phyloP scores from a whole-genome alignment of 2,797 vertebrate species.

The Thamnophis elegans region DNA sequence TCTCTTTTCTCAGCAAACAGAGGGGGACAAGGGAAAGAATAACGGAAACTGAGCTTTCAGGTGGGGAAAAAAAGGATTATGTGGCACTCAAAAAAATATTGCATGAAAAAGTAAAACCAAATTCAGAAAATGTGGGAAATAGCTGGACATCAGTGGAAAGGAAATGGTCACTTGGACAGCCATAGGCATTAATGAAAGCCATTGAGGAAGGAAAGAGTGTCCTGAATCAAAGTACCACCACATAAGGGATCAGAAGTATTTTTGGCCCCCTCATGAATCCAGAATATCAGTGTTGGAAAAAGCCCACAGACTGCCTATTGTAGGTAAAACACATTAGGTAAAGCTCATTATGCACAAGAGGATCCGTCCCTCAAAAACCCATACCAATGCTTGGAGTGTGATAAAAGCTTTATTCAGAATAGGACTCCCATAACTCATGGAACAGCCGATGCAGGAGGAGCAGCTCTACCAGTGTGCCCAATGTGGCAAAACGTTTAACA shows the following conservation, averaged over 20 bases:
- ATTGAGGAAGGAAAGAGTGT: too few relatives aligned
- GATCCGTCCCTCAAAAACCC: background rate
- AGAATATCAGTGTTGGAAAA: background rate
- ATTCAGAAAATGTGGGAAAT: too few relatives aligned
- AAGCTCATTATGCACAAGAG: background rate
- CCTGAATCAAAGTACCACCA: too few relatives aligned
- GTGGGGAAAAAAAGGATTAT: too few relatives aligned
- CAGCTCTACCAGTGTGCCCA: background rate
- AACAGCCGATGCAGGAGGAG: background rate
- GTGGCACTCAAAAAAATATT: too few relatives aligned
- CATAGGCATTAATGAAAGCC: too few relatives aligned
- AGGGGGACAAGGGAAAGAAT: too few relatives aligned
- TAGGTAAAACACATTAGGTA: background rate
- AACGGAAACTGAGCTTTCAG: background rate
- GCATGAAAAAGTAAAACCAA: too few relatives aligned
- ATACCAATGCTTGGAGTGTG: background rate
- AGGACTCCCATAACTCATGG: background rate
- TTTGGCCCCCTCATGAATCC: background rate
- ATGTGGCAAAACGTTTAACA: background rate
- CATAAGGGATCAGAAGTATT: background rate
- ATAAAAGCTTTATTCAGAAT: background rate
- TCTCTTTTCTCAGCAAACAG: too few relatives aligned
- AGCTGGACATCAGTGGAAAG: too few relatives aligned
- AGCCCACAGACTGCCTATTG: background rate
- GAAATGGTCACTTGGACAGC: background rate